Base-by-base conservation (phyloP, 2,888 invertebrate genomes). In the Tachina fera region DNA sequence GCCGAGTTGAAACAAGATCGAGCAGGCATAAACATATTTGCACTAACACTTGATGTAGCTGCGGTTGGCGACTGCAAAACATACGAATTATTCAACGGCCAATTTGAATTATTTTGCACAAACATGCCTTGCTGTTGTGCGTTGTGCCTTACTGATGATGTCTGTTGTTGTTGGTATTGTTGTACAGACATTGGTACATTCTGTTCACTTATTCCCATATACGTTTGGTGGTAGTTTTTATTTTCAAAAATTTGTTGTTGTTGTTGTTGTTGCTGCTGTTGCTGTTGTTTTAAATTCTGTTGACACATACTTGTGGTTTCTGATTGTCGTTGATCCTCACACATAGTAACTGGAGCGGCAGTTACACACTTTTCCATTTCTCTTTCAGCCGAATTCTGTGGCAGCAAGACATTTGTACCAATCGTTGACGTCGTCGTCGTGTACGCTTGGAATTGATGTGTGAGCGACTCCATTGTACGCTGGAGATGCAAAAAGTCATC, bases 401-500 rank as follows among this genome's bases (percentile, higher is more conserved):
- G 31, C 31, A 31, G 3, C 31, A 31, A 31, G 31, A 31, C 31
- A 31, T 31, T 31, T 31, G 31, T 31, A 31, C 31, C 31, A 2
- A 31, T 31, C 31, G 4, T 31, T 31, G 31, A 31, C 31, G 31
- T 31, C 31, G 31, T 31, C 31, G 2, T 31, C 31, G 31, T 31
- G 31, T 31, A 31, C 31, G 31, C 31, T 31, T 31, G 31, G 31
- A 31, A 31, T 4, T 31, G 31, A 4, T 31, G 31, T 31, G 31
- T 31, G 31, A 31, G 31, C 10, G 70, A 49, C 19, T n/a, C n/a
- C n/a, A n/a, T n/a, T n/a, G n/a, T n/a, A n/a, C n/a, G n/a, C n/a
- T 78, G 78, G n/a, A 78, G 70, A 22, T 63, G 60, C 49, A 47
- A 19, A 22, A 68, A 70, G 13, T 78, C 70, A 22, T 16, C 61